A percentile compares a stretch with the other conserved stretches of the same genome.
These are phyloP conservation scores for Macropodus opercularis DNA, from an alignment of 2,797 vertebrate genomes.

Conservation along the genomic window DNA sequence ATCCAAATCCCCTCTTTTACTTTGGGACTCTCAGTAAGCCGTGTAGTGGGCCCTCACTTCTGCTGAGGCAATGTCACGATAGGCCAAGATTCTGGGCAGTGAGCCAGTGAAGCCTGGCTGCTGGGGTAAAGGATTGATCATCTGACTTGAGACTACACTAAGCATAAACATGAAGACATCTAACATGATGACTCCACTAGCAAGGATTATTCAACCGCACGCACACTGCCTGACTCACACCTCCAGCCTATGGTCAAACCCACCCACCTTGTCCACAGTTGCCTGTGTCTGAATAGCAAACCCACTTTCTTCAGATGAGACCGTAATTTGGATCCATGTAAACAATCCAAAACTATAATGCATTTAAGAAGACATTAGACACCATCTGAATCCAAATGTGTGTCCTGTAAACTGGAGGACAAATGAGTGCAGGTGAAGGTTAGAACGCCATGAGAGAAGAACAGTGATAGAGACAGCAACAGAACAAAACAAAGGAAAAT, in stretches of 20 bases:
- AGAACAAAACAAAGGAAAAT: too few relatives aligned
- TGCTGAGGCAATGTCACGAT: conserved; percentile 57
- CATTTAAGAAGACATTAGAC: conserved; percentile 13
- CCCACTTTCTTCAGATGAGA: conserved; percentile 1
- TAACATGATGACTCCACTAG: conserved; percentile 66
- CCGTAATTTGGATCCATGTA: conserved; percentile 18
- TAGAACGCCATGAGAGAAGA: conserved; percentile 2
- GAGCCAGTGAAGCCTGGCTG: conserved; percentile 58
- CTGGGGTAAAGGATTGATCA: conserved; percentile 57
- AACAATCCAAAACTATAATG: conserved; percentile 24
- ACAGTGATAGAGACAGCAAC: neutral
- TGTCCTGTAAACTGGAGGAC: conserved; percentile 4
- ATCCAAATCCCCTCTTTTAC: conserved; percentile 8
- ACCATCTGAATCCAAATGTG: conserved; percentile 54
- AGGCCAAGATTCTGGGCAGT: conserved; percentile 51
- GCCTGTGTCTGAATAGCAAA: conserved; percentile 25
- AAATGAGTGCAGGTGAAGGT: conserved; percentile 30
- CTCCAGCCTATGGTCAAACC: conserved; percentile 39
- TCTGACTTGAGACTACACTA: conserved; percentile 58
- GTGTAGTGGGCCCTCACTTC: conserved; percentile 35
- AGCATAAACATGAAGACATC: conserved; percentile 65
- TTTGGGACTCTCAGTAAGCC: conserved; percentile 30
- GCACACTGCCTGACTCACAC: conserved; percentile 59
- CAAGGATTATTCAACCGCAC: conserved; percentile 60
- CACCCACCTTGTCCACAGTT: conserved; percentile 36